Percentiles rank a stretch among this genome's conserved stretches.
Evolutionary conservation across 2,888 invertebrate species (phyloP).

Genomic region (Rotaria magnacalcarata): DNA sequence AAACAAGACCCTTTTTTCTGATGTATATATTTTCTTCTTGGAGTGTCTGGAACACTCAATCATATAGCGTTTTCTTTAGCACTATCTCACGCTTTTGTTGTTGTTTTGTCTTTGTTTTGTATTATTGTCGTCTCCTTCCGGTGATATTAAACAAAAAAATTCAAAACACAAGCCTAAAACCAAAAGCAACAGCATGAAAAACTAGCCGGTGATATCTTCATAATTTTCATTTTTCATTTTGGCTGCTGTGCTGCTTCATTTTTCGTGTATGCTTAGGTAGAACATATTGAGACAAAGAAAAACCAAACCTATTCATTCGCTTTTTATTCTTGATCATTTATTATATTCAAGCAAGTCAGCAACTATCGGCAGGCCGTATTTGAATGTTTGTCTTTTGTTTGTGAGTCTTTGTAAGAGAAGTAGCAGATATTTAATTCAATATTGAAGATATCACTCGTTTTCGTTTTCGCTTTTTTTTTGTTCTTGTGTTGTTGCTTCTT

Average conservation of each 20-base stretch:
- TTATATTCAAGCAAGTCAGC: not conserved
- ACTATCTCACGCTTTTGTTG: not conserved
- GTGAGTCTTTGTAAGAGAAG: not conserved
- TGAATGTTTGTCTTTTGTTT: not conserved
- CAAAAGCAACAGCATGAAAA: not conserved
- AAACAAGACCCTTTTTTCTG: not conserved
- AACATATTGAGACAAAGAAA: not conserved
- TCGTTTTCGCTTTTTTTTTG: not conserved
- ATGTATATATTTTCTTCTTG: not conserved
- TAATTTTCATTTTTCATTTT: not conserved
- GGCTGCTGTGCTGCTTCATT: slow-evolving; percentile 5
- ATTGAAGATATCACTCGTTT: not conserved
- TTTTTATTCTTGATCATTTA: not conserved
- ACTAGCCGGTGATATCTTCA: not conserved
- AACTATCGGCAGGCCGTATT: not conserved
- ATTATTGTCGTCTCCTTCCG: not conserved
- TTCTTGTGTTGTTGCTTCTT: not conserved
- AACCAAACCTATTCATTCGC: not conserved
- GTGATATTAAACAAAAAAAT: not conserved
- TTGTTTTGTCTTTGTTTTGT: slow-evolving; percentile 5
- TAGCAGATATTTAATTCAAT: not conserved
- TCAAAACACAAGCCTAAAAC: not conserved
- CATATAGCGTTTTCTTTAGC: not conserved
- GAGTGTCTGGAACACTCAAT: slow-evolving; percentile 1
- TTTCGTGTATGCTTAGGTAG: not conserved